Evolutionary conservation across 2,888 invertebrate species (phyloP), one percentile per base, ranked within the genome.

Genomic region (Drosophila siamana): DNA sequence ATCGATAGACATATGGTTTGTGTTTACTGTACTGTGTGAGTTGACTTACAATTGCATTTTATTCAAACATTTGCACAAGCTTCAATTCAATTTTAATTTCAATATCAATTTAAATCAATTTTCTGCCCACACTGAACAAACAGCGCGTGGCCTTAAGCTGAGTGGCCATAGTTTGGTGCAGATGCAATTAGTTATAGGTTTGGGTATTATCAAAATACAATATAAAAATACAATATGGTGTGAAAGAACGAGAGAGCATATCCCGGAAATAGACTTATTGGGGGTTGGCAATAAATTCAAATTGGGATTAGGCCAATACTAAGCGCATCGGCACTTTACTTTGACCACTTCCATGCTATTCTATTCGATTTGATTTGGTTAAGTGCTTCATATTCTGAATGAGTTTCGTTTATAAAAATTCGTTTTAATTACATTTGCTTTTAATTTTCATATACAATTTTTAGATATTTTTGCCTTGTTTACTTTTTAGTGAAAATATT

Each of bases 61-160:
- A 8, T 38, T 33, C 9, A 28, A 22, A 44, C 13, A 28, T 44
- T 54, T 62, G 15, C 19, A 38, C 38, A 36, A n/a, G 13, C 13
- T 48, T 40, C 22, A n/a, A 30, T 48, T 59, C 15, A 7, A 48
- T 30, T 46, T 54, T 43, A 38, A 38, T 52, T 16, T 41, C 26
- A 19, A 9, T 60, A 65, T 47, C 40, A 40, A 19, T 76, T 69
- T 51, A 59, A 44, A 64, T 46, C n/a, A 55, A 68, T 84, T 78
- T 84, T 87, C 85, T 82, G 82, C 82, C 79, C 77, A 81, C 88
- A 85, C 82, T 82, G 82, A 82, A 82, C 82, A 82, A 87, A 82
- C 86, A 87, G 86, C 79, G 82, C 73, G 76, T 36, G 88, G 82
- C 82, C 88, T 76, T 87, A 73, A 81, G 72, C 56, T 68, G 59